Base-by-base conservation (phyloP, 2,113 vertebrate genomes). In the Otus sunia region DNA sequence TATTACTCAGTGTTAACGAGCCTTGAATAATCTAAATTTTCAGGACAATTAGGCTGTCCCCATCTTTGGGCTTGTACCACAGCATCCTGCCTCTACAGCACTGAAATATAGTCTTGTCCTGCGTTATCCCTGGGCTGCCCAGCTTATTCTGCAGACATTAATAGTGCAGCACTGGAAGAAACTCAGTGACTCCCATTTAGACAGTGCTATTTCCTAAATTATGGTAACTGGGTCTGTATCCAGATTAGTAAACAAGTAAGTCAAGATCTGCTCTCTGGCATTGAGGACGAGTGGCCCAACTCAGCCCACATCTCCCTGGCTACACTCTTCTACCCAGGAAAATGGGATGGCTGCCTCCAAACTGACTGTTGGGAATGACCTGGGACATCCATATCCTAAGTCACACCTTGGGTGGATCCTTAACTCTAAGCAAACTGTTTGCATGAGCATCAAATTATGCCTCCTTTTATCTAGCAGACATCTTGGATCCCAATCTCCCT, bases 21-120 rank as follows among this genome's bases (percentile, higher is more conserved):
- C 59, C 86, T 94, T 83, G 47, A 94, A 47, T 73, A 94, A 92
- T 53, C 32, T 74, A 53, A 49, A 77, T 79, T 87, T 92, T 88
- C 81, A 77, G 71, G 63, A 53, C 59, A 69, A 90, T 90, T 88
- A 90, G 41, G 32, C 19, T 64, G 60, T 20, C 11, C 52, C 12
- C 11, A 16, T 77, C 52, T 67, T 59, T 78, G 52, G 52, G 32
- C 34, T 88, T 62, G 30, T 43, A 82, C 14, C 20, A 30, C 19
- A 43, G 18, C 49, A 67, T 68, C 34, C n/a, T 53, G 15, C 27
- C 26, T 49, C 84, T 52, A 55, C 8, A 83, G 41, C 49, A 67
- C 21, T 55, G 41, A 96, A 71, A 67, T 16, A 47, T 0, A 27
- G 11, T 36, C 45, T 73, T 66, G 9, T 66, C n/a, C 25, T 49